Percentiles rank a stretch among this genome's conserved stretches.
phyloP scores from a whole-genome alignment of 2,797 vertebrate genomes.

The Morus bassanus region DNA sequence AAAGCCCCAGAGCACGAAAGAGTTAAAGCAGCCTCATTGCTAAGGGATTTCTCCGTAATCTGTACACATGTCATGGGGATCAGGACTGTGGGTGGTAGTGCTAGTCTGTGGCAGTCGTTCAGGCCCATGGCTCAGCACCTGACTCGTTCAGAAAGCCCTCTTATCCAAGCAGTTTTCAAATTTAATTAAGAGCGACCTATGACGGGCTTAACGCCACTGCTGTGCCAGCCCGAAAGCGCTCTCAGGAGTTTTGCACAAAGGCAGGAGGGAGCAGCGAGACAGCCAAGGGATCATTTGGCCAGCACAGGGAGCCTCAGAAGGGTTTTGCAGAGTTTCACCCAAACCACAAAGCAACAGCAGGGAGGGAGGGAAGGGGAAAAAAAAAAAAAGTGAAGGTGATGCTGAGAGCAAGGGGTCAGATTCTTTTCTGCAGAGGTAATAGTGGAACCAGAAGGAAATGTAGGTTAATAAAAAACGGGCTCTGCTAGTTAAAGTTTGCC shows the following conservation, averaged over 20 bases:
- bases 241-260: neutral
- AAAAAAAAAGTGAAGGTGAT: neutral
- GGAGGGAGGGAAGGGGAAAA: too few relatives aligned
- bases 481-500: constrained; percentile 44
- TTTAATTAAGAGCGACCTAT: constrained; percentile 71
- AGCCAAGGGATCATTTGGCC: neutral
- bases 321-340: neutral
- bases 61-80: constrained; percentile 83
- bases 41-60: constrained; percentile 84
- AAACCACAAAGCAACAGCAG: neutral
- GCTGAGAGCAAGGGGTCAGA: constrained; percentile 5
- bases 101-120: constrained; percentile 83
- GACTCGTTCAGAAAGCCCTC: constrained; percentile 69
- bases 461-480: constrained; percentile 34
- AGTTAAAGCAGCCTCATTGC: constrained; percentile 58
- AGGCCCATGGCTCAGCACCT: constrained; percentile 79
- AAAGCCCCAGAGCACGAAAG: constrained; percentile 5
- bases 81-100: constrained; percentile 83
- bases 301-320: neutral
- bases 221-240: constrained; percentile 25
- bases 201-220: neutral
- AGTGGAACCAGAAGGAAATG: neutral
- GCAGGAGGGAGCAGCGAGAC: neutral
- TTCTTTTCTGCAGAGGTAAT: constrained; percentile 49
- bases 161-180: constrained; percentile 68